These are phyloP conservation scores for Tryphoninae sp. DNA, from an alignment of 2,888 invertebrate genomes.

Conservation along the genomic window DNA sequence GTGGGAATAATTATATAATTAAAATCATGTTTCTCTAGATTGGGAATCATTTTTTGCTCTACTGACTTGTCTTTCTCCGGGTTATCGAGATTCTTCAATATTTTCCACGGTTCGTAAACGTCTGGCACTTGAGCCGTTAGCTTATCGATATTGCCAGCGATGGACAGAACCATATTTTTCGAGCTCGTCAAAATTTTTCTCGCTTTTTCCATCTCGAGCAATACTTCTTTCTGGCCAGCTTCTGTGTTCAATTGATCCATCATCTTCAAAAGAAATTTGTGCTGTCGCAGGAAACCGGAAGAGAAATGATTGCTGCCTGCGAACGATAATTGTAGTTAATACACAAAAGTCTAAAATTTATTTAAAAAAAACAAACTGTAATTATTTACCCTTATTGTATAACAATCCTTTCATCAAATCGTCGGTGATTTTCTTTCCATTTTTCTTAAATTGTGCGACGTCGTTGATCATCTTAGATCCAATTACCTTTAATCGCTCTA, in stretches of 20 bases:
- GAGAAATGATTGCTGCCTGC: slow-evolving; percentile 88
- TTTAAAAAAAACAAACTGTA: slow-evolving; percentile 15
- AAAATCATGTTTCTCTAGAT: neutral
- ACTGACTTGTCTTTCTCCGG: slow-evolving; percentile 75
- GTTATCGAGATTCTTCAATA: slow-evolving; percentile 61
- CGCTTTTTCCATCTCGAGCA: slow-evolving; percentile 82
- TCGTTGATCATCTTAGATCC: slow-evolving; percentile 92
- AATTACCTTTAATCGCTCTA: slow-evolving; percentile 89
- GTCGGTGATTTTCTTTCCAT: slow-evolving; percentile 87
- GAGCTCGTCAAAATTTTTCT: slow-evolving; percentile 84
- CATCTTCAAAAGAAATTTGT: slow-evolving; percentile 88
- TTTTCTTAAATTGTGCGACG: slow-evolving; percentile 88
- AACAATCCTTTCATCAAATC: slow-evolving; percentile 85
- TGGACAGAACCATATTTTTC: slow-evolving; percentile 86
- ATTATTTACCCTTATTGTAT: slow-evolving; percentile 83
- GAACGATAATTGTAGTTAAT: slow-evolving; percentile 47
- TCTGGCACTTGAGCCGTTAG: slow-evolving; percentile 82
- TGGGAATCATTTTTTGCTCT: neutral
- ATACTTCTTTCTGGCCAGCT: slow-evolving; percentile 81
- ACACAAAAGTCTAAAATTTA: slow-evolving; percentile 20
- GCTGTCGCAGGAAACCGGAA: slow-evolving; percentile 89
- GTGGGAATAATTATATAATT: slow-evolving; percentile 11
- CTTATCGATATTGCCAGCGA: slow-evolving; percentile 87
- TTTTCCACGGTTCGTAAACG: slow-evolving; percentile 83
- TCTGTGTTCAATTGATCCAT: slow-evolving; percentile 84